Conservation (phyloP, 2,888 invertebrate species). For the Abrostola tripartita region DNA sequence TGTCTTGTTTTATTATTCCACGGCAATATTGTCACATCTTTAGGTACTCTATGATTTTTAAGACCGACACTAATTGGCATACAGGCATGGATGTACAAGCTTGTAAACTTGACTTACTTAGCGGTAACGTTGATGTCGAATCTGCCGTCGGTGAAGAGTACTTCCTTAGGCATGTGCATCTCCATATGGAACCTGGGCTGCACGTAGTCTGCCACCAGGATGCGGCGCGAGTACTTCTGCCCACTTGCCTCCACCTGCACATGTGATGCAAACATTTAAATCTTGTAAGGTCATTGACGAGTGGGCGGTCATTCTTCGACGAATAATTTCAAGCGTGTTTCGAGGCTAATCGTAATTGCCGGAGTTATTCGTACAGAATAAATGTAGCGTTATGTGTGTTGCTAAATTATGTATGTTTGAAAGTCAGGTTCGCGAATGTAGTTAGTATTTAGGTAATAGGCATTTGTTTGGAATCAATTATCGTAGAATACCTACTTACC, state of each 20-base stretch:
- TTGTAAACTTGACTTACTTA: slow-evolving; percentile 88
- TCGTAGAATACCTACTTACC: no score
- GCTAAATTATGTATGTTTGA: background rate
- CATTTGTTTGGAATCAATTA: no score
- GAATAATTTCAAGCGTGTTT: slow-evolving; percentile 23
- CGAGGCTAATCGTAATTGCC: slow-evolving; percentile 55
- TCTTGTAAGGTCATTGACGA: slow-evolving; percentile 58
- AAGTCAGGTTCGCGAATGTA: background rate
- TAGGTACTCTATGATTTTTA: no score
- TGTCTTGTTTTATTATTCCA: slow-evolving; percentile 8
- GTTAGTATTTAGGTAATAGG: no score
- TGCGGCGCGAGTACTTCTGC: slow-evolving; percentile 90
- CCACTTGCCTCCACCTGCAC: slow-evolving; percentile 80
- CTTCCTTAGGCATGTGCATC: slow-evolving; percentile 94
- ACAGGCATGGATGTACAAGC: no score
- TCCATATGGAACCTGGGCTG: slow-evolving; percentile 97
- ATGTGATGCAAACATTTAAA: slow-evolving; percentile 52
- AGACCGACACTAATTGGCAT: no score
- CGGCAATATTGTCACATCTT: no score
- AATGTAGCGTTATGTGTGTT: background rate
- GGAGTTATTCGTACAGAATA: slow-evolving; percentile 28
- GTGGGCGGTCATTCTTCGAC: slow-evolving; percentile 44
- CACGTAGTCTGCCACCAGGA: slow-evolving; percentile 96
- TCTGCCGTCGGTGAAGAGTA: slow-evolving; percentile 93
- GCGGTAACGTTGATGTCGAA: slow-evolving; percentile 94